These are phyloP conservation scores for Plestiodon gilberti DNA, from an alignment of 2,113 vertebrate species.

Conservation along the genomic window DNA sequence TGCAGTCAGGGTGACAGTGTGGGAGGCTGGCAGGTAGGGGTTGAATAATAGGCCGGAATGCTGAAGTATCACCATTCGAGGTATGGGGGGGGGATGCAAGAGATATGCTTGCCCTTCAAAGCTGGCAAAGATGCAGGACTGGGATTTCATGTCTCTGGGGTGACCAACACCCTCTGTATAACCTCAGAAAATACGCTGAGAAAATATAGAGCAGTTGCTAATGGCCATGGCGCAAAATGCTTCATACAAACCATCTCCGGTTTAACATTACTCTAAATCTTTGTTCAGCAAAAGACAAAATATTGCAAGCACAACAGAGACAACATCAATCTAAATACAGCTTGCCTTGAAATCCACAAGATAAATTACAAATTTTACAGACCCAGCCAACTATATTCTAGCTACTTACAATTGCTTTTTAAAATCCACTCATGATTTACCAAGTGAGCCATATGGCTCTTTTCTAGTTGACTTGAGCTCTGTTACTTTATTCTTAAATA, in stretches of 20 bases:
- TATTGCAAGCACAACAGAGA: conserved; percentile 34
- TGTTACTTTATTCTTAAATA: conserved; percentile 30
- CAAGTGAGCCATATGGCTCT: conserved; percentile 49
- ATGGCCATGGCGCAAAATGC: neutral
- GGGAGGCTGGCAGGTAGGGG: no score
- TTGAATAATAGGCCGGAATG: no score
- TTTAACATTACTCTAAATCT: conserved; percentile 17
- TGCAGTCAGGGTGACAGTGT: no score
- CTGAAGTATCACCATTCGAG: neutral
- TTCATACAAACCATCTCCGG: conserved; percentile 4
- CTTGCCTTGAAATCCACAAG: conserved; percentile 40
- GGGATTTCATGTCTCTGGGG: neutral
- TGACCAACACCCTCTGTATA: neutral
- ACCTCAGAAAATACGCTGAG: neutral
- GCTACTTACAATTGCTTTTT: conserved; percentile 38
- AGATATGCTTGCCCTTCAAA: neutral
- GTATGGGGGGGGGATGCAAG: neutral
- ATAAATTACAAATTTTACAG: conserved; percentile 33
- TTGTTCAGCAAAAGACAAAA: conserved; percentile 3
- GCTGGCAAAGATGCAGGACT: neutral
- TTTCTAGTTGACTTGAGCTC: conserved; percentile 50
- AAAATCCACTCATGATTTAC: conserved; percentile 54
- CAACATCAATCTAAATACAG: conserved; percentile 12
- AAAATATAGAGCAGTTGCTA: neutral
- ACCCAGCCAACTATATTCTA: conserved; percentile 29